A percentile compares a stretch with the other conserved stretches of the same genome.
Evolutionary conservation across 1,140 invertebrate species (phyloP).

Genomic region (Rhyacophila brunnea): DNA sequence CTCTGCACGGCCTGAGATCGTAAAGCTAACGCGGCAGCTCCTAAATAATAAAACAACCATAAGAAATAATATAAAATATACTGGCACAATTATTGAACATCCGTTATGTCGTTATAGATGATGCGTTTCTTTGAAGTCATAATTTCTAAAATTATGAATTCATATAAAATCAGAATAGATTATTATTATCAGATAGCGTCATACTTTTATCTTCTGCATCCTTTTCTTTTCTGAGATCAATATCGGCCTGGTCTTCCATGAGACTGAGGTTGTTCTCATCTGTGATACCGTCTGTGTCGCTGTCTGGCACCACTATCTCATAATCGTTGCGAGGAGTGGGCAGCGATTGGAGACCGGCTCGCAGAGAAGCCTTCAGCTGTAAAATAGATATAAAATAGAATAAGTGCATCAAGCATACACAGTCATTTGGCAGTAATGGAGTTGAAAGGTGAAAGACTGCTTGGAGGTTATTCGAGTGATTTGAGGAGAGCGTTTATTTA

Average conservation of each 20-base stretch:
- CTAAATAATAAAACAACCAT: too few species aligned
- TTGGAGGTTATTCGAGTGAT: too few species aligned
- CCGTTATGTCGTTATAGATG: too few species aligned
- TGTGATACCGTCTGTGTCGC: conserved; percentile 65
- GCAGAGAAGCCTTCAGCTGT: conserved; percentile 70
- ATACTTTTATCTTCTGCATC: conserved; percentile 64
- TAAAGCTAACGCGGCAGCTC: conserved; percentile 67
- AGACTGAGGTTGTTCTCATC: conserved; percentile 46
- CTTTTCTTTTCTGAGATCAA: conserved; percentile 69
- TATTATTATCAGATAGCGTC: too few species aligned
- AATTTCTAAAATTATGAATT: too few species aligned
- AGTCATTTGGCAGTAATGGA: too few species aligned
- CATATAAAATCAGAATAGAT: too few species aligned
- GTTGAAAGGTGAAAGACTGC: too few species aligned
- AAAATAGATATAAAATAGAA: conserved; percentile 12
- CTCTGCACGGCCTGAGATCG: conserved; percentile 89
- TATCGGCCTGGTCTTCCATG: conserved; percentile 86
- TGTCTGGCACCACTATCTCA: conserved; percentile 95
- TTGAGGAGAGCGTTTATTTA: too few species aligned
- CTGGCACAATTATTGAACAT: too few species aligned
- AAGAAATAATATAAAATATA: too few species aligned
- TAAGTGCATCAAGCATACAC: not conserved
- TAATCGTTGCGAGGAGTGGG: conserved; percentile 95
- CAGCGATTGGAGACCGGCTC: conserved; percentile 72
- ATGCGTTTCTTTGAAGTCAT: too few species aligned